Base-by-base conservation (phyloP, 1,140 invertebrate genomes). In the Elysia chlorotica region DNA sequence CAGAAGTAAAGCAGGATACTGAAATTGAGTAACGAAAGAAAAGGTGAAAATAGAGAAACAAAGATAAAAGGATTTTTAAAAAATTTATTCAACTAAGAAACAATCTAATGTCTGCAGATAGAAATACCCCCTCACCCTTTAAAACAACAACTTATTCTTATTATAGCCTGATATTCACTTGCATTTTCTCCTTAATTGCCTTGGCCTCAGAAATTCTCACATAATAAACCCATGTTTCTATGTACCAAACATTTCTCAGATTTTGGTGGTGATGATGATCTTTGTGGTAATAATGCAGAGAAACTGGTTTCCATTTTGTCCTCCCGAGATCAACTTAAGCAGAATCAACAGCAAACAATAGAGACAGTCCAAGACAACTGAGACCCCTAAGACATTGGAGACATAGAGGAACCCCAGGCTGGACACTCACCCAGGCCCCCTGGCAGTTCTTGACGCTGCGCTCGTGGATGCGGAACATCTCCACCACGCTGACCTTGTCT, bases 401-500 rank as follows among this genome's bases (percentile, higher is more conserved):
- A 69, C 3, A 56, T 4, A 56, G 66, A 21, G 25, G 19, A 14
- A 62, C 23, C 2, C 19, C 41, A 2, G 21, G 14, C 25, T 21
- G 25, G 56, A 19, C n/a, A 71, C 76, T 77, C 76, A 84, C 82
- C 75, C 75, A 75, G 10, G 79, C 78, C 62, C 71, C 75, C 65
- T 81, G 61, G 25, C 80, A 78, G 41, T 78, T 78, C 41, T 83
- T 76, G 17, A 81, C 71, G 77, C 83, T 86, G 28, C 81, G 74
- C 25, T 78, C 74, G 74, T 88, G 87, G 31, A 96, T 92, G 82
- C 95, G 91, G 87, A 96, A 95, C 1, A 98, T 89, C 80, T 96
- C 93, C 17, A 97, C 93, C 5, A 95, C 91, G 68, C 95, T 95
- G 85, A 95, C 92, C 36, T 92, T 90, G 78, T 95, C 93, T 28